Evolutionary conservation across 2,888 invertebrate species (phyloP).

Genomic region (Drosophila melanocephala): DNA sequence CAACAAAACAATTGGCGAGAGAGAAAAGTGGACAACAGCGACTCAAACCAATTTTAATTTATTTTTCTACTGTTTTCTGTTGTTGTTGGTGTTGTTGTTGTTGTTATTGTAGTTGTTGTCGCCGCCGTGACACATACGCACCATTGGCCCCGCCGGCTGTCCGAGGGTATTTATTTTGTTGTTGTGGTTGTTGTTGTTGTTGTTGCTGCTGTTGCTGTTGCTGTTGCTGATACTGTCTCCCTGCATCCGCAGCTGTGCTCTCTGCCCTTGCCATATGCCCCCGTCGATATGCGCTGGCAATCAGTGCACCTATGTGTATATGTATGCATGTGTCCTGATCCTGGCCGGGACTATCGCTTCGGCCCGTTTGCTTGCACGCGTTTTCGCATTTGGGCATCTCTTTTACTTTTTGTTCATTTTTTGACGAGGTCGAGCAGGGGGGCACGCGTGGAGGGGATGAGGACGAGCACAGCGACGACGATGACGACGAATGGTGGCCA

Average conservation of each 20-base stretch:
- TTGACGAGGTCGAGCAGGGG: conserved; percentile 47
- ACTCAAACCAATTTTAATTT: conserved; percentile 70
- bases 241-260: conserved; percentile 11
- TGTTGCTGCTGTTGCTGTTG: conserved; percentile 15
- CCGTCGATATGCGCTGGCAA: conserved; percentile 56
- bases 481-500: conserved; percentile 56
- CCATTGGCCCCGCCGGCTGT: conserved; percentile 71
- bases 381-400: conserved; percentile 79
- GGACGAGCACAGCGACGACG: conserved; percentile 9
- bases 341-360: conserved; percentile 72
- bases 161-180: conserved; percentile 45
- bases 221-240: conserved; percentile 16
- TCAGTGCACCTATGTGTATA: conserved; percentile 74
- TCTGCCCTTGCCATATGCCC: conserved; percentile 23
- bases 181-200: conserved; percentile 21
- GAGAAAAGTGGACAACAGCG: conserved; percentile 32
- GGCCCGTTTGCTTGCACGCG: conserved; percentile 79
- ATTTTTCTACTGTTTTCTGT: conserved; percentile 51
- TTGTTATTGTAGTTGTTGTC: conserved; percentile 29
- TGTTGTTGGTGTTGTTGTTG: conserved; percentile 37
- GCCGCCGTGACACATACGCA: conserved; percentile 76
- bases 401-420: conserved; percentile 80
- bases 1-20: conserved; percentile 31
- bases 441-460: conserved; percentile 1
- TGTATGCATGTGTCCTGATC: conserved; percentile 51